Evolutionary conservation across 1,140 invertebrate species (phyloP), one percentile per base, ranked within the genome.

Genomic region (Drosophila ogumai): DNA sequence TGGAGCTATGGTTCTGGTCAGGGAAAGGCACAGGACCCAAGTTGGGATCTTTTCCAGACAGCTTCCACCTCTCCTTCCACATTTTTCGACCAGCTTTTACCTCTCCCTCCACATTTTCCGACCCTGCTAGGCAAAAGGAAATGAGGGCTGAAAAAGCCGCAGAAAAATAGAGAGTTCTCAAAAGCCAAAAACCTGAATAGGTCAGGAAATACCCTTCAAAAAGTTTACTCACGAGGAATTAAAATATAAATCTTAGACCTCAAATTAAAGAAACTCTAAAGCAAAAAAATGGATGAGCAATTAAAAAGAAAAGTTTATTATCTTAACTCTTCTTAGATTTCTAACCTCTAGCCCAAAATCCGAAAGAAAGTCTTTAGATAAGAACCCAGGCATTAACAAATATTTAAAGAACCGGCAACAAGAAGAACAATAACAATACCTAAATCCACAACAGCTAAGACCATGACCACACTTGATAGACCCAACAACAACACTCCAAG

Each of bases 11-110:
- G 61, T 43, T 38, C 43, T 69, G 68, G 66, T 72, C 68, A 72
- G 50, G 67, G 34, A 41, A 71, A 43, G 19, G 1, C 46, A 28
- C 60, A 49, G 68, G 19, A 49, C 68, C 66, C 68, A 38, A 47
- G 66, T 58, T 71, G 52, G 43, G 36, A 25, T 50, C 40, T 66
- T 66, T 75, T 66, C 40, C 25, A 75, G 74, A 76, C 72, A 67
- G 72, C 46, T 66, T 75, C 32, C 34, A 36, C 50, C 13, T 19
- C 57, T 19, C 47, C 36, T 25, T 9, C 41, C 19, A 38, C 38
- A 15, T 6, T 28, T 28, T 28, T 28, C 25, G 5, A 28, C 25
- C 72, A 67, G 72, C 46, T 66, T 75, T 25, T 28, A 36, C 38
- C 13, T 25, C 57, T 19, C 47, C 50, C 17, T 6, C 41, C 19